Percentiles rank a stretch among this genome's conserved stretches.
Evolutionary conservation across 30 jellyfish, hydroid and myxozoan species (phyloP).

Genomic region (Catostylus mosaicus): DNA sequence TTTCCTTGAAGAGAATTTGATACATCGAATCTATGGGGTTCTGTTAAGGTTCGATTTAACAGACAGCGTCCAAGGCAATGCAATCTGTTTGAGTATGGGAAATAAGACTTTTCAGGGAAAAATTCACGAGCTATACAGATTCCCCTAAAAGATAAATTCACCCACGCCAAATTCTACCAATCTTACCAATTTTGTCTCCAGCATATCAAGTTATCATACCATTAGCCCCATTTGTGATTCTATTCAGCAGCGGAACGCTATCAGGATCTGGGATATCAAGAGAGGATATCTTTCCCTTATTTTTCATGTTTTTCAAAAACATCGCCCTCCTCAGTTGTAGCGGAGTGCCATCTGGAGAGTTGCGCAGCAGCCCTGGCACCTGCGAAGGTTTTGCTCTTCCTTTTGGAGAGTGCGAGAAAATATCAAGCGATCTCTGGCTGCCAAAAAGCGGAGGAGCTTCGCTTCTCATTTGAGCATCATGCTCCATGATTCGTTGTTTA

Average conservation of each 20-base stretch:
- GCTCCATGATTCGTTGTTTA: conserved; percentile 23
- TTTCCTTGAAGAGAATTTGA: no score
- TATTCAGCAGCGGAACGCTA: conserved; percentile 27
- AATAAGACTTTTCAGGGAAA: not conserved
- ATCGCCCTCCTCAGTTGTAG: conserved; percentile 30
- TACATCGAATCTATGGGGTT: no score
- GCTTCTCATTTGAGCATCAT: not conserved
- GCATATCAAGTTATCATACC: conserved; percentile 4
- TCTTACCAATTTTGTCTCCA: not conserved
- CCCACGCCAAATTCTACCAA: no score
- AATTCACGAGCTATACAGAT: not conserved
- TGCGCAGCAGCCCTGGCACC: conserved; percentile 27
- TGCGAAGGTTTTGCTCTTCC: conserved; percentile 3
- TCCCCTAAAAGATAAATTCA: no score
- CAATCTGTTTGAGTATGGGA: not conserved
- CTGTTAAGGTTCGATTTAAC: no score
- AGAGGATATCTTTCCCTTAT: conserved; percentile 22
- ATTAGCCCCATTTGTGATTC: conserved; percentile 20
- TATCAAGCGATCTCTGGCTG: conserved; percentile 26
- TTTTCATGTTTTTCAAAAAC: conserved; percentile 33
- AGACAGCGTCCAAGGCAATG: no score
- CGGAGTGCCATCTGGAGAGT: conserved; percentile 39
- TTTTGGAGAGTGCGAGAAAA: conserved; percentile 50
- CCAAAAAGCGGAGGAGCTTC: conserved; percentile 5
- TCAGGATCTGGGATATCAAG: conserved; percentile 39